Evolutionary conservation across 2,113 vertebrate genomes (phyloP).

Genomic region (Toxotes jaculatrix): DNA sequence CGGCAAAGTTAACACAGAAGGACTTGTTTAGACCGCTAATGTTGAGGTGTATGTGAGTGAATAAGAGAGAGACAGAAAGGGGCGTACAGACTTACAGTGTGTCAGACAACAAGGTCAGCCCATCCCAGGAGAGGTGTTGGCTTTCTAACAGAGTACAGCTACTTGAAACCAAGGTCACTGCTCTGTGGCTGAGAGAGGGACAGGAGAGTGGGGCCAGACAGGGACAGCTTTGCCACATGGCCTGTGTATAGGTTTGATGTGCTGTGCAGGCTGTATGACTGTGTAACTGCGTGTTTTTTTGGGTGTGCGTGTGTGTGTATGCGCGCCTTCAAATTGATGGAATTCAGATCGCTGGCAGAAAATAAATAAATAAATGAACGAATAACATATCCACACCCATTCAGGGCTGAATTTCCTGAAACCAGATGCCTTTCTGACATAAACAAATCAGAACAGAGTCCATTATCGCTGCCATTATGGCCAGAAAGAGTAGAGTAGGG

Average conservation of each 20-base stretch:
- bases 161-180: conserved; percentile 85
- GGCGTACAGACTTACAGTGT: conserved; percentile 74
- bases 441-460: conserved; percentile 70
- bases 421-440: conserved; percentile 71
- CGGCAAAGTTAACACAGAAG: conserved; percentile 19
- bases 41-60: conserved; percentile 40
- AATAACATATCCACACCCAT: conserved; percentile 46
- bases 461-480: conserved; percentile 70
- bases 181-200: conserved; percentile 70
- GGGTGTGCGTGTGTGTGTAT: not conserved
- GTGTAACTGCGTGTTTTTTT: conserved; percentile 3
- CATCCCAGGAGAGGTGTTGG: conserved; percentile 85
- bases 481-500: conserved; percentile 58
- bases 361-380: conserved; percentile 35
- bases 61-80: conserved; percentile 45
- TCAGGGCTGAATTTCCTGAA: conserved; percentile 71
- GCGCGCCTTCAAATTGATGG: conserved; percentile 4
- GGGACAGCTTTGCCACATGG: conserved; percentile 58
- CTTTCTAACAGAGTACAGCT: conserved; percentile 82
- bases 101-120: conserved; percentile 83
- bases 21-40: conserved; percentile 42
- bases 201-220: conserved; percentile 61
- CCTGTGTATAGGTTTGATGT: conserved; percentile 31
- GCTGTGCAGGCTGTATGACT: conserved; percentile 23
- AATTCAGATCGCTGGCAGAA: conserved; percentile 55